A percentile compares a stretch with the other conserved stretches of the same genome.
phyloP scores from a whole-genome alignment of 92 coral and sea anemone genomes.

The Epizoanthus rinbou region DNA sequence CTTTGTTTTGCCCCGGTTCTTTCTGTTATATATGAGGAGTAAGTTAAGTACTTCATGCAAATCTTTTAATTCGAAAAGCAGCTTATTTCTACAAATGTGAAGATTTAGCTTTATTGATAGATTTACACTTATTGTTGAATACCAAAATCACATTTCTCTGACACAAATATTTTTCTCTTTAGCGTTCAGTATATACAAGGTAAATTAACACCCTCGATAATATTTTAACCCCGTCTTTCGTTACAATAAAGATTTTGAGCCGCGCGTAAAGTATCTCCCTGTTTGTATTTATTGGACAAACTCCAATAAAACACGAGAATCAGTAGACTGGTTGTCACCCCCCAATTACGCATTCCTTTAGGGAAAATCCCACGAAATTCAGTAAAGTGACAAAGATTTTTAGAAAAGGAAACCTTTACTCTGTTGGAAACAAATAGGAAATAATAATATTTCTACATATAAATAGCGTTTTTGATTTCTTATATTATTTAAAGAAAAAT shows the following conservation, averaged over 20 bases:
- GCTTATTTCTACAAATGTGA: background rate
- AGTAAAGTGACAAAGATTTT: background rate
- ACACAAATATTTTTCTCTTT: background rate
- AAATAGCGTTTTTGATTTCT: background rate
- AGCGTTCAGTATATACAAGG: background rate
- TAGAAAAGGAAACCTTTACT: background rate
- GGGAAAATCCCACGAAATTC: constrained; percentile 30
- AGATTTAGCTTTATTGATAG: background rate
- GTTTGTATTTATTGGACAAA: background rate
- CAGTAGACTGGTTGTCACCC: background rate
- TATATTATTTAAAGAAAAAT: too few species aligned
- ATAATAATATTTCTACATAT: background rate
- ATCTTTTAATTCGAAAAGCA: background rate
- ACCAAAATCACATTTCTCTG: background rate
- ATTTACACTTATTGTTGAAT: background rate
- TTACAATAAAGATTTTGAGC: background rate
- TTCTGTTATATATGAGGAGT: background rate
- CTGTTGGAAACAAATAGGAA: background rate
- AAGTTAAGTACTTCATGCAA: background rate
- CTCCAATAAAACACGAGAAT: constrained; percentile 13
- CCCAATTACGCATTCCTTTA: background rate
- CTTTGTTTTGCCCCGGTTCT: background rate
- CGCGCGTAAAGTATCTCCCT: background rate
- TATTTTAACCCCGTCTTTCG: background rate
- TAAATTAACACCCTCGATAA: background rate